These are phyloP conservation scores for Hyposoter didymator DNA, from an alignment of 2,888 invertebrate genomes.

Conservation along the genomic window DNA sequence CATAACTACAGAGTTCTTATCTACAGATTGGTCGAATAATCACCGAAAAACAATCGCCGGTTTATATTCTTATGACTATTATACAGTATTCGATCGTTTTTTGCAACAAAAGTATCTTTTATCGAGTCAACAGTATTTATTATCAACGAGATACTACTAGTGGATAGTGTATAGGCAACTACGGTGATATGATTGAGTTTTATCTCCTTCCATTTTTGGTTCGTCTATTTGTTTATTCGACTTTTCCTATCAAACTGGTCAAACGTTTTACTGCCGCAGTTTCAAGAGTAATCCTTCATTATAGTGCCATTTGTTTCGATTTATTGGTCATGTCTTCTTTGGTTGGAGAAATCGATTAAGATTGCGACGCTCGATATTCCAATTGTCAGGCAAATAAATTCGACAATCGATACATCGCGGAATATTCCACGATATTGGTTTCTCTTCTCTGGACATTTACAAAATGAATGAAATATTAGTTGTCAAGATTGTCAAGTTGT, in stretches of 20 bases:
- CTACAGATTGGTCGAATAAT: constrained; percentile 47
- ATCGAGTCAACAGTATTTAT: constrained; percentile 70
- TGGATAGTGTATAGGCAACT: constrained; percentile 78
- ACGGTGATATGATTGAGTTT: constrained; percentile 80
- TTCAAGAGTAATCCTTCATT: constrained; percentile 64
- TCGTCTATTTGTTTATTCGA: constrained; percentile 52
- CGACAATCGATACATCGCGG: neutral
- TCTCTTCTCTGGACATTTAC: neutral
- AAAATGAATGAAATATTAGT: neutral
- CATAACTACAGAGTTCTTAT: constrained; percentile 54
- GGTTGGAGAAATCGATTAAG: constrained; percentile 30
- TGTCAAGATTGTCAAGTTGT: neutral
- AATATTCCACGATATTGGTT: neutral
- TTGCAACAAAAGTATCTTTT: constrained; percentile 48
- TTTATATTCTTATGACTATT: constrained; percentile 51
- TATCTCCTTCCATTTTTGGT: constrained; percentile 63
- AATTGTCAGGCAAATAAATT: neutral
- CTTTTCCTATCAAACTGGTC: constrained; percentile 59
- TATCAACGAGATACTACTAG: constrained; percentile 75
- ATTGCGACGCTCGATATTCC: neutral
- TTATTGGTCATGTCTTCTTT: constrained; percentile 16
- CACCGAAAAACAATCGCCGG: constrained; percentile 38
- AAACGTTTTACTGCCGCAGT: constrained; percentile 63
- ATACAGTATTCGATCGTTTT: constrained; percentile 53
- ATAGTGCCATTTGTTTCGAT: constrained; percentile 35